Conservation (phyloP, 2,797 vertebrate genomes). For the Aselliscus stoliczkanus region DNA sequence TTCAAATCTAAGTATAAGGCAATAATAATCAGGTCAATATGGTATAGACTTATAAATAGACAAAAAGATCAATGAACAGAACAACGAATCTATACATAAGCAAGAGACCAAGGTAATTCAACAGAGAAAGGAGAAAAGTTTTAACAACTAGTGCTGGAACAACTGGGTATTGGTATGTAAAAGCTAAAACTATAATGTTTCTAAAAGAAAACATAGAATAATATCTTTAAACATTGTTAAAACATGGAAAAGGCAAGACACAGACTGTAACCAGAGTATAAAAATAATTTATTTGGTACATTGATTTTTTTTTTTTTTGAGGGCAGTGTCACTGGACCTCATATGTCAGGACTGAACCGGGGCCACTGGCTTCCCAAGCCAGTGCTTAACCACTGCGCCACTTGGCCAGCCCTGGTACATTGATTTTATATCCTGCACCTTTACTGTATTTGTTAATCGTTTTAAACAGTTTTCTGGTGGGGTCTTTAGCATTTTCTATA, state of each 20-base stretch:
- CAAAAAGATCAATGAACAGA: neutral
- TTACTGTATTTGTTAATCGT: too few relatives aligned
- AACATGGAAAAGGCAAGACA: neutral
- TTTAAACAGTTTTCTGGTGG: too few relatives aligned
- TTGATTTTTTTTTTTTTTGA: too few relatives aligned
- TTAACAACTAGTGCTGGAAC: neutral
- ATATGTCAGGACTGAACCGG: too few relatives aligned
- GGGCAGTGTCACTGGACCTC: too few relatives aligned
- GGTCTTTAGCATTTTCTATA: too few relatives aligned
- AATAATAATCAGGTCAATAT: neutral
- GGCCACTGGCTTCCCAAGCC: too few relatives aligned
- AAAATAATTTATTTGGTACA: neutral
- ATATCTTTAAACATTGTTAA: neutral
- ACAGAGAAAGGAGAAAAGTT: neutral
- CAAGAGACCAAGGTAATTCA: neutral
- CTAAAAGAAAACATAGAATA: neutral
- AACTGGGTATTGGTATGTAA: neutral
- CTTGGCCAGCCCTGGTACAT: too few relatives aligned
- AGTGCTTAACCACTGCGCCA: too few relatives aligned
- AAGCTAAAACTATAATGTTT: neutral
- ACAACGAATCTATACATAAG: neutral
- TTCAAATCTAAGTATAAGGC: neutral
- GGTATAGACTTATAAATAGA: neutral
- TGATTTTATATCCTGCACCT: too few relatives aligned
- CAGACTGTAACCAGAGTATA: neutral